Evolutionary conservation across 2,888 invertebrate genomes (phyloP).

Genomic region (Pandemis heparana): DNA sequence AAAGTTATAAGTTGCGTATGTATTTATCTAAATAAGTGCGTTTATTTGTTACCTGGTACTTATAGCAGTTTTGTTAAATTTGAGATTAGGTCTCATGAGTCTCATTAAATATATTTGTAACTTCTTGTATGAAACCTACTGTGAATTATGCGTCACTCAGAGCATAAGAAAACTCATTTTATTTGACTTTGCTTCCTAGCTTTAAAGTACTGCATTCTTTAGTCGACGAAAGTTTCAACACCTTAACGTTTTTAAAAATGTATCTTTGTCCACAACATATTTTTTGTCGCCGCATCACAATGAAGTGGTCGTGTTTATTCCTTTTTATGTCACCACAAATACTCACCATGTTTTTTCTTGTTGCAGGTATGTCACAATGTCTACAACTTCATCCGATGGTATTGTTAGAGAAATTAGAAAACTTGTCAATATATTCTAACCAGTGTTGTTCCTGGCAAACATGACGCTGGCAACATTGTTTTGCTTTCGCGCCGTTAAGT

Average conservation of each 20-base stretch:
- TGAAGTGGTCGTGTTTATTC: conserved; percentile 26
- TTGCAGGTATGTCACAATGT: conserved; percentile 61
- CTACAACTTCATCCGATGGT: conserved; percentile 42
- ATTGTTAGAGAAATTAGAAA: conserved; percentile 37
- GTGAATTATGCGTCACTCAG: no score
- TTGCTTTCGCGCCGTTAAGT: conserved; percentile 29
- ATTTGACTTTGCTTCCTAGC: not conserved
- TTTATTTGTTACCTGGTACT: no score
- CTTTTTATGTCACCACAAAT: conserved; percentile 40
- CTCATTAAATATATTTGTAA: no score
- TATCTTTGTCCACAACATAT: conserved; percentile 23
- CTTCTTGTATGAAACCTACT: no score
- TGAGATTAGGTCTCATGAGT: no score
- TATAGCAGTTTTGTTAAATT: no score
- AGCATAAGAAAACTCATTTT: not conserved
- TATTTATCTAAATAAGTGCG: no score
- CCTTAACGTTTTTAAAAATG: not conserved
- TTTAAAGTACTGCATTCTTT: not conserved
- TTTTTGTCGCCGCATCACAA: conserved; percentile 29
- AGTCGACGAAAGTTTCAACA: not conserved
- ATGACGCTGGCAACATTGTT: conserved; percentile 38
- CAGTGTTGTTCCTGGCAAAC: conserved; percentile 34
- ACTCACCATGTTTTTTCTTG: conserved; percentile 48
- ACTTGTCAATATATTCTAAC: conserved; percentile 41
- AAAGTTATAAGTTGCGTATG: no score